A percentile compares a stretch with the other conserved stretches of the same genome.
Conservation (phyloP, 2,113 vertebrate species). For the Tachysurus fulvidraco region DNA sequence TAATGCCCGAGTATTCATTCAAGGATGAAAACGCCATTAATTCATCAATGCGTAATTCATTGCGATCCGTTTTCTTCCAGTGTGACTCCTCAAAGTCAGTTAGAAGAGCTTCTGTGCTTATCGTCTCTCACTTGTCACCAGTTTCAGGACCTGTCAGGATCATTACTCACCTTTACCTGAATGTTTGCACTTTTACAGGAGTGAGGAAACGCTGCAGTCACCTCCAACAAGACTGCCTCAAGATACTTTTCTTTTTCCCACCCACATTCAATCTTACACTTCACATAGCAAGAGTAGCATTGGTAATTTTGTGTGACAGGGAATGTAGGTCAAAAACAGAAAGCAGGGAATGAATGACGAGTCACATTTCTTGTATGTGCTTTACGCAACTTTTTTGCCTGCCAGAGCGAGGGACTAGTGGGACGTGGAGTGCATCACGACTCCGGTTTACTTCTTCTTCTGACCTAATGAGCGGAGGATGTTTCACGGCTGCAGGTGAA, state of each 20-base stretch:
- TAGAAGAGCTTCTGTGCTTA: slow-evolving; percentile 3
- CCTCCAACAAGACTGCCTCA: background rate
- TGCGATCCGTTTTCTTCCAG: background rate
- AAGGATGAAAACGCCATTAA: background rate
- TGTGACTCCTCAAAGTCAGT: background rate
- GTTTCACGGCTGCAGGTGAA: slow-evolving; percentile 38
- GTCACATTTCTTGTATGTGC: slow-evolving; percentile 12
- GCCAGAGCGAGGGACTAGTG: slow-evolving; percentile 16
- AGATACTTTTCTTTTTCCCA: background rate
- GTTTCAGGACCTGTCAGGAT: slow-evolving; percentile 41
- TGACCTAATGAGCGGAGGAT: slow-evolving; percentile 44
- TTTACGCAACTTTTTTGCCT: slow-evolving; percentile 34
- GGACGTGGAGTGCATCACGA: slow-evolving; percentile 26
- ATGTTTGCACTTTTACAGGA: slow-evolving; percentile 19
- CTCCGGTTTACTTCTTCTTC: slow-evolving; percentile 11
- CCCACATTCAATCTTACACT: slow-evolving; percentile 11
- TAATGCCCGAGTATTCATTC: background rate
- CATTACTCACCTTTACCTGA: slow-evolving; percentile 34
- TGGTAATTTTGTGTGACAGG: slow-evolving; percentile 31
- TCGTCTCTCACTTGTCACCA: slow-evolving; percentile 36
- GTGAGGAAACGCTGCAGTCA: slow-evolving; percentile 22
- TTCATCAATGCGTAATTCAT: background rate
- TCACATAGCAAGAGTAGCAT: slow-evolving; percentile 21
- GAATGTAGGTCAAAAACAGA: slow-evolving; percentile 36
- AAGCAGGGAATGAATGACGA: slow-evolving; percentile 19